Evolutionary conservation across 2,113 vertebrate genomes (phyloP).

Genomic region (Apistogramma diplotaenia): DNA sequence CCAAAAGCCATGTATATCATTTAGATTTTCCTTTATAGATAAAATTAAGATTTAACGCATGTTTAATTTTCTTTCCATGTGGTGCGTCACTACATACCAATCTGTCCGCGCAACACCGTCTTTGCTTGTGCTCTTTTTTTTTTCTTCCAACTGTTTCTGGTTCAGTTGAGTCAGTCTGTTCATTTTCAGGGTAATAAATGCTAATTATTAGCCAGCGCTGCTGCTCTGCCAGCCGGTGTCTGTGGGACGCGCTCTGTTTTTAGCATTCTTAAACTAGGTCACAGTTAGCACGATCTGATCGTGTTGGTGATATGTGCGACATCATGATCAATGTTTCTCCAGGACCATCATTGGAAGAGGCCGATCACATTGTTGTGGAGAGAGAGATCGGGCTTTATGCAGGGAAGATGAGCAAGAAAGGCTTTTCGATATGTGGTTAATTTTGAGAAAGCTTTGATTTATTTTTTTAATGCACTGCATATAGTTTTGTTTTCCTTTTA

Average conservation of each 20-base stretch:
- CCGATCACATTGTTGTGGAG: not conserved
- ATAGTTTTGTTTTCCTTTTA: not conserved
- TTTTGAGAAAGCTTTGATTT: not conserved
- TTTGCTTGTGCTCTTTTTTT: conserved; percentile 8
- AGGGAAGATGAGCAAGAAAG: not conserved
- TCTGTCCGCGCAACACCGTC: not conserved
- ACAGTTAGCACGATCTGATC: not conserved
- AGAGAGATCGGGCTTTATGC: not conserved
- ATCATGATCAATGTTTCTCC: not conserved
- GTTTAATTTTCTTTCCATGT: not conserved
- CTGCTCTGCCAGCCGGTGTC: not conserved
- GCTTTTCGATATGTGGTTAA: not conserved
- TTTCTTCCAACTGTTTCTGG: not conserved
- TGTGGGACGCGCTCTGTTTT: not conserved
- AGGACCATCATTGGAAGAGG: not conserved
- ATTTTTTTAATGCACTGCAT: not conserved
- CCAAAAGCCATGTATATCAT: not conserved
- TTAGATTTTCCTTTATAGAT: not conserved
- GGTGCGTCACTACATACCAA: not conserved
- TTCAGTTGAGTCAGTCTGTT: conserved; percentile 20
- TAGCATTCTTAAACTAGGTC: conserved; percentile 6
- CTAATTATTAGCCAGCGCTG: conserved; percentile 62
- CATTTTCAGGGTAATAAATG: conserved; percentile 49
- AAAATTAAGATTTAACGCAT: not conserved
- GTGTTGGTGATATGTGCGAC: not conserved